Evolutionary conservation across 2,113 vertebrate species (phyloP).

Genomic region (Desmodus rotundus): DNA sequence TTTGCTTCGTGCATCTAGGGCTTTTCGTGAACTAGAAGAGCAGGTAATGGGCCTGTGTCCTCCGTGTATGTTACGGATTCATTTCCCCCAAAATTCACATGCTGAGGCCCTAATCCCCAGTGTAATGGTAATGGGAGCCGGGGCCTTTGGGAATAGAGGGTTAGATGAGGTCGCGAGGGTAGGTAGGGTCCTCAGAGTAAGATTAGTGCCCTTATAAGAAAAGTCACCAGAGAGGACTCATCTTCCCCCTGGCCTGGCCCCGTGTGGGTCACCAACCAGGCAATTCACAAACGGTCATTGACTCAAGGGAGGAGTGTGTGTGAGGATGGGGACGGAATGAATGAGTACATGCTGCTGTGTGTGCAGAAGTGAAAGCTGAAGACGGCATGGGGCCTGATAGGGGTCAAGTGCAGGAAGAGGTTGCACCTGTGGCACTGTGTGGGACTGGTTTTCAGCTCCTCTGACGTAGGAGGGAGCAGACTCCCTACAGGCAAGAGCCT

Average conservation of each 20-base stretch:
- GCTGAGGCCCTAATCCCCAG: background rate
- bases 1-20: background rate
- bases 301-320: rapidly evolving
- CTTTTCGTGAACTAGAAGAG: background rate
- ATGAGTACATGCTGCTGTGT: rapidly evolving
- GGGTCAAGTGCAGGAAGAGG: background rate
- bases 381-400: background rate
- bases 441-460: background rate
- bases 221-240: background rate
- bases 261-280: background rate
- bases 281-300: background rate
- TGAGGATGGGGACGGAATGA: background rate
- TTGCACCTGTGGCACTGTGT: background rate
- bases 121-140: background rate
- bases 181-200: background rate
- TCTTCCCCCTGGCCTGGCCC: background rate
- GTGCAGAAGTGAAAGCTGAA: background rate
- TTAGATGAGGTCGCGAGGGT: background rate
- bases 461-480: background rate
- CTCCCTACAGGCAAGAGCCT: background rate
- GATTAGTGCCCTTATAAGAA: background rate
- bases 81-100: background rate
- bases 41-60: background rate
- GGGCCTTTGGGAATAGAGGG: background rate
- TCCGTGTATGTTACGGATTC: background rate